Evolutionary conservation across 2,113 vertebrate genomes (phyloP).

Genomic region (Zeus faber): DNA sequence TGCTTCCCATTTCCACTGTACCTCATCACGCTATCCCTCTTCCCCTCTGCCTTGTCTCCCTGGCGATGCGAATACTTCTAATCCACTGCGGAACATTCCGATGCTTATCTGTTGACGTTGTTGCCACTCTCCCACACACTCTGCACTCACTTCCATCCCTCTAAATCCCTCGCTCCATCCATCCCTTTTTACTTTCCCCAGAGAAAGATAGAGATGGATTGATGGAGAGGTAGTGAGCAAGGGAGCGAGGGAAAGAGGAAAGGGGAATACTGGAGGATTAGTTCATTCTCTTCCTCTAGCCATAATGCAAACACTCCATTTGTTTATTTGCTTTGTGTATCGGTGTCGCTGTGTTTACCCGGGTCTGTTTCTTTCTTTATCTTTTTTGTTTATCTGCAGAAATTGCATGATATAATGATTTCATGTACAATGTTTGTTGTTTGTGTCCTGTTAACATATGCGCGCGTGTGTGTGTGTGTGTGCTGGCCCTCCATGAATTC

Average conservation of each 20-base stretch:
- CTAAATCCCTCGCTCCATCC: constrained; percentile 46
- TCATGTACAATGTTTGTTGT: constrained; percentile 17
- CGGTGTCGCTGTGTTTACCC: not conserved
- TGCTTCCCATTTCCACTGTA: not conserved
- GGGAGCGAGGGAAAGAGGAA: not conserved
- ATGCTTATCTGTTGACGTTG: constrained; percentile 38
- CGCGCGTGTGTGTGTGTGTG: too few species aligned
- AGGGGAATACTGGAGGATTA: constrained; percentile 17
- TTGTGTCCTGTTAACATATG: too few species aligned
- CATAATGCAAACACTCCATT: constrained; percentile 48
- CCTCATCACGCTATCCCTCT: constrained; percentile 5
- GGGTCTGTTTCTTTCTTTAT: too few species aligned
- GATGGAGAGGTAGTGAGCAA: not conserved
- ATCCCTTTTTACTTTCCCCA: constrained; percentile 33
- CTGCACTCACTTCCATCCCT: constrained; percentile 10
- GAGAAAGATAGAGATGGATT: constrained; percentile 21
- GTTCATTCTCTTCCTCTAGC: constrained; percentile 40
- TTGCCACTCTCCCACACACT: constrained; percentile 44
- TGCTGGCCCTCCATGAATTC: too few species aligned
- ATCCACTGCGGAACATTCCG: constrained; percentile 57
- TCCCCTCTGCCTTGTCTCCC: constrained; percentile 6
- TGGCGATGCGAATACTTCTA: constrained; percentile 43
- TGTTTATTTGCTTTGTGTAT: constrained; percentile 40
- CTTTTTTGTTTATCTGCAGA: too few species aligned
- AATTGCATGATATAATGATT: constrained; percentile 20